phyloP scores from a whole-genome alignment of 2,113 vertebrate genomes.

The Clarias macrocephalus region DNA sequence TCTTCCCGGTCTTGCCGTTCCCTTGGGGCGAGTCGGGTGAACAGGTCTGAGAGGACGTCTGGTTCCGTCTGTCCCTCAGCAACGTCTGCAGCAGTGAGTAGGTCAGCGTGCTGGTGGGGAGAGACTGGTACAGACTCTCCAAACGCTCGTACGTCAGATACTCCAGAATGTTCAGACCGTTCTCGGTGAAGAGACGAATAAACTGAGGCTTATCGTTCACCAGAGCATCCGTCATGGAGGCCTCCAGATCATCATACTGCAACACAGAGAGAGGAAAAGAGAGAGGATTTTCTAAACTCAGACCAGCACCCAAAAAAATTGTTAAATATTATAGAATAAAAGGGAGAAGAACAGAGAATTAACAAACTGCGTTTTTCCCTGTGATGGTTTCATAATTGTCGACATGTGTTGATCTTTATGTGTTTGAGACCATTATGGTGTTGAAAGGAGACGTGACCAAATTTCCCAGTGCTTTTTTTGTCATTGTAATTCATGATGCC shows the following conservation, averaged over 20 bases:
- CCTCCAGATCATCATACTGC: slow-evolving; percentile 76
- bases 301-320: background rate
- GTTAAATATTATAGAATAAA: background rate
- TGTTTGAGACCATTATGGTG: background rate
- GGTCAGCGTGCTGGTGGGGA: slow-evolving; percentile 68
- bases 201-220: slow-evolving; percentile 83
- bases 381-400: background rate
- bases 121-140: slow-evolving; percentile 73
- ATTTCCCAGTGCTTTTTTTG: too few relatives aligned
- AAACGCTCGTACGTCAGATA: slow-evolving; percentile 77
- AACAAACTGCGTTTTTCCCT: too few relatives aligned
- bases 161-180: slow-evolving; percentile 77
- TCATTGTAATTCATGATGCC: background rate
- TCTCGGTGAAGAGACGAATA: slow-evolving; percentile 82
- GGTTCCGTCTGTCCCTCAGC: slow-evolving; percentile 55
- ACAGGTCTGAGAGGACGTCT: background rate
- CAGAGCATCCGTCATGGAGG: slow-evolving; percentile 81
- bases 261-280: background rate
- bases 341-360: background rate
- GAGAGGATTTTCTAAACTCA: background rate
- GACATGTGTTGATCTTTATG: background rate
- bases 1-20: background rate
- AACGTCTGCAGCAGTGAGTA: slow-evolving; percentile 69
- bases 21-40: background rate
- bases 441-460: background rate